Percentiles rank a stretch among this genome's conserved stretches.
Conservation (phyloP, 2,113 vertebrate genomes). For the Megalops atlanticus region DNA sequence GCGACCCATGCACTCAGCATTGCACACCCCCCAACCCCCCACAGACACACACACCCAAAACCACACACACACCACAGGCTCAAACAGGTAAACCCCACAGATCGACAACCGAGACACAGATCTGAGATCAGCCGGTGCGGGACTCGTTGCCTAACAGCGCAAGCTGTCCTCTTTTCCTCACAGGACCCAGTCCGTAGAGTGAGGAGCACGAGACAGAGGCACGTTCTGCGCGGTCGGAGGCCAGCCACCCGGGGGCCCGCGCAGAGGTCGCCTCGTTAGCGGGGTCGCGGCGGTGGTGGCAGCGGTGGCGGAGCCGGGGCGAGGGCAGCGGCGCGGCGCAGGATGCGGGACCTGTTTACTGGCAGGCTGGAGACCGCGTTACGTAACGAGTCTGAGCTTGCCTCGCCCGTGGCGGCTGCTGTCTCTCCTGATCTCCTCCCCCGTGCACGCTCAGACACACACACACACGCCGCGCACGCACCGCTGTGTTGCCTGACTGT, state of each 20-base stretch:
- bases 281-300: background rate
- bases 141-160: background rate
- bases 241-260: no score
- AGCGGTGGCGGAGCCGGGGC: constrained; percentile 1
- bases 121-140: background rate
- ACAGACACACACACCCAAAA: no score
- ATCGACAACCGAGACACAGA: no score
- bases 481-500: no score
- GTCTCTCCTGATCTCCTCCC: background rate
- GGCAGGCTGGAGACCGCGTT: constrained; percentile 27
- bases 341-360: constrained; percentile 24
- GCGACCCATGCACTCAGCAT: background rate
- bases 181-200: no score
- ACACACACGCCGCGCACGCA: no score
- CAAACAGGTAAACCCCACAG: no score
- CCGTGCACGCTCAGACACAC: background rate
- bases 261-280: background rate
- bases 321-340: constrained; percentile 32
- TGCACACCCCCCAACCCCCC: background rate
- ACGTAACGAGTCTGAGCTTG: constrained; percentile 31
- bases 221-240: no score
- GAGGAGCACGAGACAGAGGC: no score
- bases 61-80: no score
- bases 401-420: background rate
- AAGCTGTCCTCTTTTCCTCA: no score